Evolutionary conservation across 2,113 vertebrate species (phyloP).

Genomic region (Perca flavescens): DNA sequence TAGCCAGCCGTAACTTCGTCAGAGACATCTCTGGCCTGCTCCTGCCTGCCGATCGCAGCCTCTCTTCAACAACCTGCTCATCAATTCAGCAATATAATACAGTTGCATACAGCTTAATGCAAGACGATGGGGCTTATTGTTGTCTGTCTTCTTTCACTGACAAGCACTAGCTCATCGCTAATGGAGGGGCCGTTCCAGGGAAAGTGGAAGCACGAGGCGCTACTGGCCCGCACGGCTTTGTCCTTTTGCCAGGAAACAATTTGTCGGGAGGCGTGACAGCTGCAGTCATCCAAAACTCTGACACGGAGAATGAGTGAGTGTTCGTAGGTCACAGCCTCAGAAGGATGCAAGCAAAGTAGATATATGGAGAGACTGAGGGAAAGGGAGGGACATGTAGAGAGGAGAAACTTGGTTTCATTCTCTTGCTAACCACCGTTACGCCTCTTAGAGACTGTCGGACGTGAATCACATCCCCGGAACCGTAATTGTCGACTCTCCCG

Average conservation of each 20-base stretch:
- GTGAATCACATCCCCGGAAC: conserved; percentile 50
- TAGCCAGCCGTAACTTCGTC: conserved; percentile 54
- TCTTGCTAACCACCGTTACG: conserved; percentile 27
- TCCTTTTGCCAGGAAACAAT: conserved; percentile 66
- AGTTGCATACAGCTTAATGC: conserved; percentile 53
- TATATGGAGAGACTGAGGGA: conserved; percentile 22
- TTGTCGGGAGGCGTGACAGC: conserved; percentile 50
- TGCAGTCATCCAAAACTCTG: conserved; percentile 65
- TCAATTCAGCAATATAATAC: conserved; percentile 48
- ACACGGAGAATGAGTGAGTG: conserved; percentile 50
- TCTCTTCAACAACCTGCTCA: conserved; percentile 30
- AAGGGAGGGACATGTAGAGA: conserved; percentile 21
- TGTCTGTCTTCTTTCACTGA: conserved; percentile 57
- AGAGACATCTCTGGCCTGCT: conserved; percentile 43
- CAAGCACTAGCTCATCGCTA: conserved; percentile 64
- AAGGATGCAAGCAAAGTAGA: conserved; percentile 32
- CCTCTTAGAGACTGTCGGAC: conserved; percentile 42
- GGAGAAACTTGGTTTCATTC: conserved; percentile 33
- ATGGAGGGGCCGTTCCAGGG: conserved; percentile 43
- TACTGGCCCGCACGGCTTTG: conserved; percentile 30
- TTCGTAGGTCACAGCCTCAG: conserved; percentile 26
- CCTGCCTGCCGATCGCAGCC: conserved; percentile 27
- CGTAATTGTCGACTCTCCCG: conserved; percentile 59
- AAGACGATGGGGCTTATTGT: conserved; percentile 59
- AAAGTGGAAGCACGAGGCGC: conserved; percentile 40